Evolutionary conservation across 2,888 invertebrate species (phyloP).

Genomic region (Notodonta ziczac): DNA sequence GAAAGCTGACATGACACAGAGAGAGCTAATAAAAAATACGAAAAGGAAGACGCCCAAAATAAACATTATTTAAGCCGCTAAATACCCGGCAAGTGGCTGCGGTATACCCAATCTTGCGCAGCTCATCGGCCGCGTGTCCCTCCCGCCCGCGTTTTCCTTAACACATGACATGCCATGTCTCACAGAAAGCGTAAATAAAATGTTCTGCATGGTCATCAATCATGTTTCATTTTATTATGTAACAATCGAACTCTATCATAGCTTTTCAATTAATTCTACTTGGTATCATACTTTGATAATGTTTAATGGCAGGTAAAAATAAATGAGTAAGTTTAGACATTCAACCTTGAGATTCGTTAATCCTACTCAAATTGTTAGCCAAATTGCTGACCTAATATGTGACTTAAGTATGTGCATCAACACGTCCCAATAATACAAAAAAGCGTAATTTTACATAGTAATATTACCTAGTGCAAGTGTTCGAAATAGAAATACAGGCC

Average conservation of each 20-base stretch:
- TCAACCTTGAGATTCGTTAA: too few species aligned
- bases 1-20: constrained; percentile 14
- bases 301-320: too few species aligned
- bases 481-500: constrained; percentile 19
- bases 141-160: neutral
- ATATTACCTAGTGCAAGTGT: constrained; percentile 5
- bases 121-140: constrained; percentile 15
- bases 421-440: neutral
- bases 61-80: constrained; percentile 7
- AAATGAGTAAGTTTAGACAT: too few species aligned
- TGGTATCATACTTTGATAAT: too few species aligned
- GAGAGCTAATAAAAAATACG: constrained; percentile 13
- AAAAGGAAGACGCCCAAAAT: constrained; percentile 26
- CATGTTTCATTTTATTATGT: too few species aligned
- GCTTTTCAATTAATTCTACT: too few species aligned
- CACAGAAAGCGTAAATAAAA: neutral
- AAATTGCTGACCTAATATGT: too few species aligned
- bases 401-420: neutral
- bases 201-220: neutral
- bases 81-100: constrained; percentile 1
- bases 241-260: too few species aligned
- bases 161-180: neutral
- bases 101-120: constrained; percentile 24
- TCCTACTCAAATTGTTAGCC: too few species aligned
- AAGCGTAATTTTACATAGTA: neutral